These are phyloP conservation scores for Heterodera schachtii DNA, from an alignment of 1,140 invertebrate genomes.

Conservation along the genomic window DNA sequence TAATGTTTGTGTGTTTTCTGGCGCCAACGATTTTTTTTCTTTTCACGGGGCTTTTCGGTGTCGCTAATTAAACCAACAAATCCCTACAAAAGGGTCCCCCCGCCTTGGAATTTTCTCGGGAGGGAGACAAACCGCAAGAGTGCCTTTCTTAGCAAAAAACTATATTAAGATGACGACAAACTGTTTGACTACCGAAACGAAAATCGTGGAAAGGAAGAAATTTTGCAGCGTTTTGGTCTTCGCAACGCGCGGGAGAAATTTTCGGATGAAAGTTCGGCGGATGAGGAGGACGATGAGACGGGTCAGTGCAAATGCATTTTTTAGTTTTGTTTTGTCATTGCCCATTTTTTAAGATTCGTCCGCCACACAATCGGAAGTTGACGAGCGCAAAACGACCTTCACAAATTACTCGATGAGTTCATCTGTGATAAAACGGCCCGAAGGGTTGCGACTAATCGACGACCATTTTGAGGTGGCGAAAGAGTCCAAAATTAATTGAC, in stretches of 20 bases:
- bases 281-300: conserved; percentile 61
- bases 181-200: conserved; percentile 24
- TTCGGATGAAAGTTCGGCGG: conserved; percentile 49
- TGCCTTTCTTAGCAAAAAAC: too few relatives aligned
- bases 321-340: background rate
- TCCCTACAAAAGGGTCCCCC: too few relatives aligned
- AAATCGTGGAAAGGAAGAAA: conserved; percentile 45
- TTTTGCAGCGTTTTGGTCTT: conserved; percentile 44
- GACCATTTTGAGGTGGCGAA: conserved; percentile 89
- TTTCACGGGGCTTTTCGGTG: too few relatives aligned
- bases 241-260: conserved; percentile 12
- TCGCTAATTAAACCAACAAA: too few relatives aligned
- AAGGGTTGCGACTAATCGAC: conserved; percentile 81
- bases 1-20: too few relatives aligned
- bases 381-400: conserved; percentile 76
- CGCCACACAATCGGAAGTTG: conserved; percentile 26
- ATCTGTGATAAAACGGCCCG: conserved; percentile 83
- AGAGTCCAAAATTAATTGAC: background rate
- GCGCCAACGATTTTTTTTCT: too few relatives aligned
- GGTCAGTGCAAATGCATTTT: conserved; percentile 20
- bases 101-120: too few relatives aligned
- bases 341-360: background rate
- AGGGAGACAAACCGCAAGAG: too few relatives aligned
- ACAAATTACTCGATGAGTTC: conserved; percentile 92
- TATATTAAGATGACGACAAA: background rate